Base-by-base conservation (phyloP, 2,797 vertebrate genomes). In the Xiphorhynchus erythropygius region DNA sequence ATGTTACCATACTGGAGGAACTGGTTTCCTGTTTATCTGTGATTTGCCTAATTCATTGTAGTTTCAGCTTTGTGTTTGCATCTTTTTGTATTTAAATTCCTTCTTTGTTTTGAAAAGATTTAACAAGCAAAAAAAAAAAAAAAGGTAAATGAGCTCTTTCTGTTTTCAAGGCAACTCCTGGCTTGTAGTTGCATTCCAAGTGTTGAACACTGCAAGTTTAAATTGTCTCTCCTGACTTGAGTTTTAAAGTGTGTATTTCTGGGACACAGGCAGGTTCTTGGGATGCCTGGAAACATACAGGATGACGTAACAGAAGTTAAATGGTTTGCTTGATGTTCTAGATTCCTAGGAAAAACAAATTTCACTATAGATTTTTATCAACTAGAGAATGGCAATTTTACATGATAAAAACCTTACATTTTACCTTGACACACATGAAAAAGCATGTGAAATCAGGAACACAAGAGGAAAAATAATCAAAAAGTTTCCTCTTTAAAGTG, bases 81-180 rank as follows among this genome's bases (percentile, higher is more conserved):
- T 79, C 22, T 80, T 85, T 93, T 87, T 57, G 47, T 65, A 91
- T 93, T 87, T 93, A 84, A 94, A 94, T 90, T 77, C 71, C 56
- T 71, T 68, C 25, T 84, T 87, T 74, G 60, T 79, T 91, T 91
- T 93, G 52, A 81, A 82, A 92, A 56, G 24, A 73, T 78, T 65
- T 69, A 82, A 22, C 35, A 83, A 41, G 11, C 5, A 16, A 35
- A 57, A 63, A 60, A 4, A 33, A 46, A 62, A 39, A 80, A 42
- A 44, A 84, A 88, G 69, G 67, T 81, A 94, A 91, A 91, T 17
- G 70, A 84, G 68, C 49, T 56, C 76, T 79, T 82, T 84, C 62
- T 86, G 78, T 64, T 93, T 95, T 80, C 60, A 92, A 93, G 71
- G 59, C 32, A 9, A 65, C 47, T 92, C 50, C 69, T 86, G 82